These are phyloP conservation scores for Danio aesculapii DNA, from an alignment of 2,797 vertebrate genomes.

Conservation along the genomic window DNA sequence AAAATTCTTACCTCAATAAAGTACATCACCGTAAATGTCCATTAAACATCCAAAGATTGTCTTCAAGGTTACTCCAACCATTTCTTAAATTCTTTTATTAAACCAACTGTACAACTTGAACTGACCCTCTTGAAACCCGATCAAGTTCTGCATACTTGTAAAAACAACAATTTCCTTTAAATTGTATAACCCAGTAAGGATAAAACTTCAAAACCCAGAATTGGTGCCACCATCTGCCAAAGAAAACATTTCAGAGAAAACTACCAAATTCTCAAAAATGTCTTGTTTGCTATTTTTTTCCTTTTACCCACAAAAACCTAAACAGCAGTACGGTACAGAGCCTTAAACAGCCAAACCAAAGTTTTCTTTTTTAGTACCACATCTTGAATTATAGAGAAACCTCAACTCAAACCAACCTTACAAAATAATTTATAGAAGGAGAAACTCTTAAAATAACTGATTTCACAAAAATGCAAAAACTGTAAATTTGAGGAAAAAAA, in stretches of 20 bases:
- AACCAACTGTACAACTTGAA: background rate
- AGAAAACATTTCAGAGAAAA: background rate
- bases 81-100: background rate
- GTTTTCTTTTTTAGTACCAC: background rate
- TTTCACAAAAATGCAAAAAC: background rate
- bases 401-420: background rate
- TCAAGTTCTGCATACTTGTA: background rate
- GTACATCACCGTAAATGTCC: background rate
- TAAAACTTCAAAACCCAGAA: background rate
- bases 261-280: background rate
- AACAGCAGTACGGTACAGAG: slow-evolving; percentile 3
- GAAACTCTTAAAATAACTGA: too few species aligned
- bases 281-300: background rate
- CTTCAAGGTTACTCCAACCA: background rate
- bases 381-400: background rate
- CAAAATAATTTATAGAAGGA: too few species aligned
- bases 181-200: background rate
- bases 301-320: background rate
- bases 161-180: background rate
- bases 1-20: background rate
- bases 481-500: background rate
- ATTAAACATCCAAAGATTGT: background rate
- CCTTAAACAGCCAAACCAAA: background rate
- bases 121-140: background rate
- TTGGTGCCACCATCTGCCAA: slow-evolving; percentile 13